Base-by-base conservation (phyloP, 1,140 invertebrate genomes). In the Dendrolimus punctatus region DNA sequence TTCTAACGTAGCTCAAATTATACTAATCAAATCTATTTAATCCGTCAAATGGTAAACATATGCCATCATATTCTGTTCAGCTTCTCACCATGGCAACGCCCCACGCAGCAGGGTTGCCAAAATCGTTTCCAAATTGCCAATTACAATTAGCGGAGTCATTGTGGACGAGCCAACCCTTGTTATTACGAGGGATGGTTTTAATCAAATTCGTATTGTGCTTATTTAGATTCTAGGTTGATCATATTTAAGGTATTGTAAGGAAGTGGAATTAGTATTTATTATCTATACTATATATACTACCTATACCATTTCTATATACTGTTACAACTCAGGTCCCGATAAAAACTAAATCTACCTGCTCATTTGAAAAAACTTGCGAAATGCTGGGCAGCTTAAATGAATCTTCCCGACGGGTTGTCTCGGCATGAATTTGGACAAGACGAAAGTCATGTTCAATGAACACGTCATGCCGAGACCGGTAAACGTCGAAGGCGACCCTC, bases 91-190 rank as follows among this genome's bases (percentile, higher is more conserved):
- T 66, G 49, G 57, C 54, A 57, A 69, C 68, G 48, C 65, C 64
- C 64, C 45, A 10, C 40, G 5, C 41, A 40, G 36, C 44, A 73
- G 71, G 64, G 68, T 44, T 68, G 65, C 60, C 55, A 53, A 64
- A 71, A 69, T 63, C 53, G 50, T 55, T 50, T 45, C 41, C 44
- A 50, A 58, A 60, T 55, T 53, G 39, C 51, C 64, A 75, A 73
- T 76, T 76, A 72, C 64, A 73, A 76, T 76, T 76, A 76, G 64
- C 49, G 47, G 23, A 8, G 40, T 56, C 53, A 66, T 68, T 71
- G 62, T 73, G 57, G 62, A 58, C 60, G 55, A 39, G 51, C 51
- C 64, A 66, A 58, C 64, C 70, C 68, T 69, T 64, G 51, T 67
- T 52, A 67, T 64, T 64, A 56, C 23, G 40, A 9, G 47, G 54